Evolutionary conservation across 2,888 invertebrate genomes (phyloP).

Genomic region (Salpingus planirostris): DNA sequence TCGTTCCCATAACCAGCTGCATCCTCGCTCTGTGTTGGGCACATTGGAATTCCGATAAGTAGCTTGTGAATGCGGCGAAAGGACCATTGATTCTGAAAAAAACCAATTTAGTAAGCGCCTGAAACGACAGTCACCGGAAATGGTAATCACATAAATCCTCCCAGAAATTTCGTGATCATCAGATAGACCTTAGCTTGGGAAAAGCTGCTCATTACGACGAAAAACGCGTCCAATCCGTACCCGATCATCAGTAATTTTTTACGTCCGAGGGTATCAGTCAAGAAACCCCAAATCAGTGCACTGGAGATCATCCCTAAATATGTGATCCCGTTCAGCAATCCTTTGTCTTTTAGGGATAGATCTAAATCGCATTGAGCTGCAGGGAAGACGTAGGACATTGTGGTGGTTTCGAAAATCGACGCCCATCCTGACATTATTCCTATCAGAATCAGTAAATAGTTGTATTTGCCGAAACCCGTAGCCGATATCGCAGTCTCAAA

Average conservation of each 20-base stretch:
- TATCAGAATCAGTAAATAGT: slow-evolving; percentile 48
- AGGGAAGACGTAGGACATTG: slow-evolving; percentile 63
- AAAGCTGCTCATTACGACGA: slow-evolving; percentile 54
- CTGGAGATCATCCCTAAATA: slow-evolving; percentile 64
- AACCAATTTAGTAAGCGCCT: background rate
- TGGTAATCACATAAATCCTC: slow-evolving; percentile 3
- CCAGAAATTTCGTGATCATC: slow-evolving; percentile 35
- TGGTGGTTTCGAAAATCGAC: slow-evolving; percentile 60
- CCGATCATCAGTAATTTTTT: slow-evolving; percentile 59
- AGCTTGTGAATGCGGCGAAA: slow-evolving; percentile 58
- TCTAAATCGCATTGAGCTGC: slow-evolving; percentile 65
- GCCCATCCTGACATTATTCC: slow-evolving; percentile 56
- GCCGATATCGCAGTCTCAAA: slow-evolving; percentile 63
- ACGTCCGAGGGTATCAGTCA: slow-evolving; percentile 66
- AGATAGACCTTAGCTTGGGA: slow-evolving; percentile 59
- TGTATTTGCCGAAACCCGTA: slow-evolving; percentile 63
- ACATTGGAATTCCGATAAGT: slow-evolving; percentile 62
- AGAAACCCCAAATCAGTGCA: slow-evolving; percentile 67
- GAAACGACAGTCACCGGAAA: background rate
- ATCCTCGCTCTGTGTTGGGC: slow-evolving; percentile 52
- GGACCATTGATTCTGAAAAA: slow-evolving; percentile 54
- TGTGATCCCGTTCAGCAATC: slow-evolving; percentile 53
- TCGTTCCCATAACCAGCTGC: slow-evolving; percentile 52
- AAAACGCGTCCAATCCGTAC: slow-evolving; percentile 53
- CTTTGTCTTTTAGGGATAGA: slow-evolving; percentile 59